These are phyloP conservation scores for Gymnoscopelus braueri DNA, from an alignment of 2,797 vertebrate genomes.

Conservation along the genomic window DNA sequence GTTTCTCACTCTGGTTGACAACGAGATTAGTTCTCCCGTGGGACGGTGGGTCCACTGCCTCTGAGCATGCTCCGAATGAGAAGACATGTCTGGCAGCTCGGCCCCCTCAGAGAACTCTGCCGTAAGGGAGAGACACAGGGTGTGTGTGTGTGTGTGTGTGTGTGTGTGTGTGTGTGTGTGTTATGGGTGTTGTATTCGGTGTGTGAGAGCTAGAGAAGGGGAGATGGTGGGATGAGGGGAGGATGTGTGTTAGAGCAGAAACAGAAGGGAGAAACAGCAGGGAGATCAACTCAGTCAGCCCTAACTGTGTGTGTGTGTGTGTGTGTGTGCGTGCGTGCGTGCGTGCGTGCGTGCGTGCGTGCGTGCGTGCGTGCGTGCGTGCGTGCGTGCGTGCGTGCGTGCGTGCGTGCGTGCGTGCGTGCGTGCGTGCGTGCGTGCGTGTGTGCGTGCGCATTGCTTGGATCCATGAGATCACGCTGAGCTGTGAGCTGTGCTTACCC, in stretches of 20 bases:
- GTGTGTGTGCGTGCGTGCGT: conserved; percentile 1
- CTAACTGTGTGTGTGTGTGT: conserved; percentile 40
- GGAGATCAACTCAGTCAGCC: conserved; percentile 64
- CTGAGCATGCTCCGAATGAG: conserved; percentile 57
- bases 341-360: conserved; percentile 2
- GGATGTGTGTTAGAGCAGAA: conserved; percentile 71
- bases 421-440: background rate
- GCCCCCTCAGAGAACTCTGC: conserved; percentile 46
- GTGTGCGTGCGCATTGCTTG: conserved; percentile 14
- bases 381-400: conserved; percentile 44
- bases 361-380: conserved; percentile 17
- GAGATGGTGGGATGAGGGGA: conserved; percentile 43
- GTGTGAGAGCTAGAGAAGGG: background rate
- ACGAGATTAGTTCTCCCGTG: conserved; percentile 73
- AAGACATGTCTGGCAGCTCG: conserved; percentile 59
- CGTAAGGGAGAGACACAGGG: background rate
- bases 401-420: conserved; percentile 24
- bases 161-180: conserved; percentile 17
- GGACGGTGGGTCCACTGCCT: conserved; percentile 61
- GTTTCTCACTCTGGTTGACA: conserved; percentile 76
- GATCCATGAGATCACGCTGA: conserved; percentile 57
- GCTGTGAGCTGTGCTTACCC: conserved; percentile 67
- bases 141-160: conserved; percentile 21
- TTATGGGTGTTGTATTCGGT: background rate
- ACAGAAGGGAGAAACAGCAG: conserved; percentile 68